Percentiles rank a stretch among this genome's conserved stretches.
These are phyloP conservation scores for Drosophila kambysellisi DNA, from an alignment of 2,888 invertebrate species.

Conservation along the genomic window DNA sequence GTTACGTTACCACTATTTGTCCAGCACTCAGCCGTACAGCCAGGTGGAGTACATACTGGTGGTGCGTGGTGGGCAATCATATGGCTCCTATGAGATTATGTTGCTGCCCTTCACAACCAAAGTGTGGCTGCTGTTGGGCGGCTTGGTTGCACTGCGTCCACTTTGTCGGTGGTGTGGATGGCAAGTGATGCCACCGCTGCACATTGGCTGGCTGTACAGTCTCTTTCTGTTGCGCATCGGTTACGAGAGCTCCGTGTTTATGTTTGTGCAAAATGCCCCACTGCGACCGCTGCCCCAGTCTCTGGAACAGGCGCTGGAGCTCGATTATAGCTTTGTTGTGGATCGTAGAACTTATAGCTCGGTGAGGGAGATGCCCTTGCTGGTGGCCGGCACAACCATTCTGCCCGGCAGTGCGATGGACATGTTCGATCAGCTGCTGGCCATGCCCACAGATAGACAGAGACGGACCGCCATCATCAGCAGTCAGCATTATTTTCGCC, in stretches of 20 bases:
- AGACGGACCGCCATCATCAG: constrained; percentile 31
- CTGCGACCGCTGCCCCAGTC: constrained; percentile 52
- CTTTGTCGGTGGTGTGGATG: neutral
- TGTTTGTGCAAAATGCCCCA: constrained; percentile 64
- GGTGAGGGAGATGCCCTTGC: constrained; percentile 26
- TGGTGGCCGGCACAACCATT: constrained; percentile 20
- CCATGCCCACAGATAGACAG: constrained; percentile 17
- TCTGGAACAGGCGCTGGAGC: constrained; percentile 39
- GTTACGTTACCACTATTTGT: constrained; percentile 38
- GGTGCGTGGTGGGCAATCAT: constrained; percentile 23
- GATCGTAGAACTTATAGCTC: constrained; percentile 61
- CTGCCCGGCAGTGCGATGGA: constrained; percentile 51
- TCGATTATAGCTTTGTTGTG: constrained; percentile 52
- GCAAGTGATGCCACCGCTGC: constrained; percentile 3
- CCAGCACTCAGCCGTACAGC: constrained; percentile 50
- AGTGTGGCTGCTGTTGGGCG: constrained; percentile 54
- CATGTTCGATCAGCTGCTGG: constrained; percentile 42
- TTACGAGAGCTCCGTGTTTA: constrained; percentile 69
- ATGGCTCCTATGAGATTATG: constrained; percentile 64
- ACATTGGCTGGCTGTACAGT: constrained; percentile 42
- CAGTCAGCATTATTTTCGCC: constrained; percentile 42
- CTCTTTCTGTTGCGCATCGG: constrained; percentile 56
- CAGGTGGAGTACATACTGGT: constrained; percentile 55
- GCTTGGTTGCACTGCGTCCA: constrained; percentile 15
- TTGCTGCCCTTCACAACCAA: constrained; percentile 49